Conservation (phyloP, 92 coral and sea anemone species). For the Desmophyllum pertusum region DNA sequence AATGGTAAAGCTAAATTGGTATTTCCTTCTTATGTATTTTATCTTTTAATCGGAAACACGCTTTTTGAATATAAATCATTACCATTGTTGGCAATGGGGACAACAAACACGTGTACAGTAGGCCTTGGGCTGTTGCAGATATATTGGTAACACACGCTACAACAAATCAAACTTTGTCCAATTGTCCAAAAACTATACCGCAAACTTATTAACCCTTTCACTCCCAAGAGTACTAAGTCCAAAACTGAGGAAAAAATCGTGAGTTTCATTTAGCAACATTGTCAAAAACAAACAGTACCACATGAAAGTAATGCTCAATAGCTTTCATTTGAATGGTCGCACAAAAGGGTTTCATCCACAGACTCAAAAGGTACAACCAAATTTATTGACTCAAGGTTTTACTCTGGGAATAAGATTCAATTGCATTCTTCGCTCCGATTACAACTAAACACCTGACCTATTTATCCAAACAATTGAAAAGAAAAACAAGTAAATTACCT, state of each 20-base stretch:
- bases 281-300: too few species aligned
- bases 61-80: neutral
- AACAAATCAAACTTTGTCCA: neutral
- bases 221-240: too few species aligned
- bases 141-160: neutral
- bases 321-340: too few species aligned
- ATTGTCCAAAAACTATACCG: neutral
- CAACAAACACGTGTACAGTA: neutral
- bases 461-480: neutral
- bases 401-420: neutral
- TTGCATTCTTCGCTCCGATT: neutral
- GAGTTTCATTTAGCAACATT: too few species aligned
- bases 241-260: too few species aligned
- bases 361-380: too few species aligned
- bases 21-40: neutral
- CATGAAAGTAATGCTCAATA: too few species aligned
- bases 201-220: too few species aligned
- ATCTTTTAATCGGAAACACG: neutral
- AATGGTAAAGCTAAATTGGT: slow-evolving; percentile 3
- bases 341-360: too few species aligned
- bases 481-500: too few species aligned
- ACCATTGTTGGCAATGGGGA: neutral
- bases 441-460: too few species aligned
- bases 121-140: neutral
- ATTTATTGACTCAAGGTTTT: too few species aligned